phyloP scores from a whole-genome alignment of 2,113 vertebrate genomes.

The Synchiropus splendidus region DNA sequence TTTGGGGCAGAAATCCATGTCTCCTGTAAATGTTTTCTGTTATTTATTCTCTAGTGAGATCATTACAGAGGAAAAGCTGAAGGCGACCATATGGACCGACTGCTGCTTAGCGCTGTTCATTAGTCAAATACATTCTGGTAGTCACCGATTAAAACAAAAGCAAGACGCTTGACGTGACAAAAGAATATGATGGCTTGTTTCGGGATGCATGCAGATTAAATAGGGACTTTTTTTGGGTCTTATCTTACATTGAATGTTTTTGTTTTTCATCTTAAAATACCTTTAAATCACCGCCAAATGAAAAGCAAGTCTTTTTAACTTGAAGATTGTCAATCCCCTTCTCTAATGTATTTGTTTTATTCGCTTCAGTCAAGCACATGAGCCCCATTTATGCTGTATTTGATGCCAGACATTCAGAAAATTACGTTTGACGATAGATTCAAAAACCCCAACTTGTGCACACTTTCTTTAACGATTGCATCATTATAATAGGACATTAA shows the following conservation, averaged over 20 bases:
- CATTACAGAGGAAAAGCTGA: slow-evolving; percentile 45
- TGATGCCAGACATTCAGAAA: slow-evolving; percentile 3
- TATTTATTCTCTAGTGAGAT: slow-evolving; percentile 49
- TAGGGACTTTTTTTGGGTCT: too few species aligned
- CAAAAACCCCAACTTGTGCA: background rate
- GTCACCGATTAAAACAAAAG: too few species aligned
- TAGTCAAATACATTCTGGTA: slow-evolving; percentile 38
- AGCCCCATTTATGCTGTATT: too few species aligned
- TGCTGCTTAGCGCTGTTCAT: slow-evolving; percentile 31
- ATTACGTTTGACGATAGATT: slow-evolving; percentile 9
- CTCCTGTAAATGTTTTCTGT: slow-evolving; percentile 19
- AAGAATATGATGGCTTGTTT: too few species aligned
- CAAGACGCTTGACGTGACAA: too few species aligned
- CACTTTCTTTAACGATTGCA: slow-evolving; percentile 6
- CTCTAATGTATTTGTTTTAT: background rate
- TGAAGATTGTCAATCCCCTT: background rate
- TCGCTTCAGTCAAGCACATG: slow-evolving; percentile 1
- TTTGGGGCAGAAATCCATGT: slow-evolving; percentile 1
- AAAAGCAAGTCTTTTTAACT: too few species aligned
- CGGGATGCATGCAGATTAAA: too few species aligned
- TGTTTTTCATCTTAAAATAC: too few species aligned
- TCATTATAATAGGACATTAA: slow-evolving; percentile 7
- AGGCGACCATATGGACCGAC: slow-evolving; percentile 51
- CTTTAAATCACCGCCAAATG: too few species aligned
- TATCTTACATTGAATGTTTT: too few species aligned